Conservation (phyloP, 2,797 vertebrate species). For the Craterocephalus amniculus region DNA sequence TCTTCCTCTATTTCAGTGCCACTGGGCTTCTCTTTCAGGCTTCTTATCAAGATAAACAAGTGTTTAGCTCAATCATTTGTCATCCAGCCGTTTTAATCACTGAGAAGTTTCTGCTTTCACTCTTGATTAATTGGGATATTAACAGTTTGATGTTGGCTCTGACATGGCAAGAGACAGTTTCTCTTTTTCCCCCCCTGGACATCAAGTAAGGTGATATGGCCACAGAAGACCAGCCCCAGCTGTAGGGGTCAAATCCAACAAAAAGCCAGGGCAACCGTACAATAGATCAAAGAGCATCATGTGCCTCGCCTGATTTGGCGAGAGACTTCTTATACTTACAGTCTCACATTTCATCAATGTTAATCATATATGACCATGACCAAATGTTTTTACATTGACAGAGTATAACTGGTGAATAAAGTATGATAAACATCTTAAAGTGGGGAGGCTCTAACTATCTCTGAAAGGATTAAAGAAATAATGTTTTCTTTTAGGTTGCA, state of each 20-base stretch:
- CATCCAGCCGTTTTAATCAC: slow-evolving; percentile 45
- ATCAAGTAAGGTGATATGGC: slow-evolving; percentile 56
- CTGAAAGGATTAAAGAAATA: no score
- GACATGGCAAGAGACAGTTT: slow-evolving; percentile 42
- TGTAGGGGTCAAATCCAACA: slow-evolving; percentile 47
- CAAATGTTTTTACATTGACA: not conserved
- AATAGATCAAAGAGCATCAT: slow-evolving; percentile 62
- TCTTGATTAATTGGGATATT: slow-evolving; percentile 77
- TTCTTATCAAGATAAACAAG: slow-evolving; percentile 26
- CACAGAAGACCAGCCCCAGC: slow-evolving; percentile 36
- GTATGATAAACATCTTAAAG: not conserved
- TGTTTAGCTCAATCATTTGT: slow-evolving; percentile 45
- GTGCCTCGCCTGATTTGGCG: slow-evolving; percentile 38
- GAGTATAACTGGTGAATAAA: not conserved
- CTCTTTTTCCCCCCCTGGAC: slow-evolving; percentile 43
- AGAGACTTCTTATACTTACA: slow-evolving; percentile 25
- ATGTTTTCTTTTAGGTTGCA: no score
- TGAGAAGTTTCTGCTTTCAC: slow-evolving; percentile 55
- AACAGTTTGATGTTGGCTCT: slow-evolving; percentile 49
- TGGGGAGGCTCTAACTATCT: no score
- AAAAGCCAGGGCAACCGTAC: slow-evolving; percentile 28
- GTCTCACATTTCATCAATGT: not conserved
- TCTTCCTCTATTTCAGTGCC: not conserved
- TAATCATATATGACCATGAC: not conserved
- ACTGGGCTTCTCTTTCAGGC: not conserved